Conservation (phyloP, 1,140 invertebrate genomes). For the Bombus waltoni region DNA sequence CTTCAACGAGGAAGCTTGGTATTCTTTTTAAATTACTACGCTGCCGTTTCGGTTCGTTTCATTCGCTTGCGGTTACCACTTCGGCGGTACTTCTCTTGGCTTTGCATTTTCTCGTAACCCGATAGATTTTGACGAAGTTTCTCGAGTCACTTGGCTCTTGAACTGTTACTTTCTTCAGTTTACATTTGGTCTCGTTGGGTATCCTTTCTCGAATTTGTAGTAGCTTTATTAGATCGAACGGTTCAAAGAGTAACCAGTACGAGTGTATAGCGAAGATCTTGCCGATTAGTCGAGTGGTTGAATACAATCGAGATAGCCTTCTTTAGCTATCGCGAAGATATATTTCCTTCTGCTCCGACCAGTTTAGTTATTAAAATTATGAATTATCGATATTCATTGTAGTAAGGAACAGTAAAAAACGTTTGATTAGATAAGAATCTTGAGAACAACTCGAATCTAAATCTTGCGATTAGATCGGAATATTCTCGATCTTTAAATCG, state of each 20-base stretch:
- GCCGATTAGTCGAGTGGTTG: slow-evolving; percentile 38
- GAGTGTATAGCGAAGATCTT: slow-evolving; percentile 31
- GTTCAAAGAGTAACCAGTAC: slow-evolving; percentile 27
- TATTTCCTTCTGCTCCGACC: slow-evolving; percentile 33
- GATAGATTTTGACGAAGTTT: no score
- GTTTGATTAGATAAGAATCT: neutral
- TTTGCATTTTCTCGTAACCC: no score
- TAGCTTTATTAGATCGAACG: slow-evolving; percentile 23
- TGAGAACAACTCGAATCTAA: neutral
- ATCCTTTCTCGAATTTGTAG: neutral
- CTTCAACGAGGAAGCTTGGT: neutral
- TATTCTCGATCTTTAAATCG: neutral
- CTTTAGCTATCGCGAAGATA: slow-evolving; percentile 9
- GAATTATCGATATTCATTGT: neutral
- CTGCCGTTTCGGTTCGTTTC: neutral
- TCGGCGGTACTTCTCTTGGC: no score
- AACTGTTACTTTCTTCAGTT: neutral
- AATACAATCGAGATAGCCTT: slow-evolving; percentile 47
- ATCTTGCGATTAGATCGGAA: neutral
- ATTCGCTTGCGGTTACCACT: neutral
- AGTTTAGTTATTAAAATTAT: slow-evolving; percentile 12
- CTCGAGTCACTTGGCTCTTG: neutral
- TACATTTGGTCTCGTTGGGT: neutral
- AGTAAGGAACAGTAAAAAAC: neutral
- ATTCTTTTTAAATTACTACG: no score